A percentile compares a stretch with the other conserved stretches of the same genome.
These are phyloP conservation scores for Cotesia glomerata DNA, from an alignment of 1,140 invertebrate species.

Conservation along the genomic window DNA sequence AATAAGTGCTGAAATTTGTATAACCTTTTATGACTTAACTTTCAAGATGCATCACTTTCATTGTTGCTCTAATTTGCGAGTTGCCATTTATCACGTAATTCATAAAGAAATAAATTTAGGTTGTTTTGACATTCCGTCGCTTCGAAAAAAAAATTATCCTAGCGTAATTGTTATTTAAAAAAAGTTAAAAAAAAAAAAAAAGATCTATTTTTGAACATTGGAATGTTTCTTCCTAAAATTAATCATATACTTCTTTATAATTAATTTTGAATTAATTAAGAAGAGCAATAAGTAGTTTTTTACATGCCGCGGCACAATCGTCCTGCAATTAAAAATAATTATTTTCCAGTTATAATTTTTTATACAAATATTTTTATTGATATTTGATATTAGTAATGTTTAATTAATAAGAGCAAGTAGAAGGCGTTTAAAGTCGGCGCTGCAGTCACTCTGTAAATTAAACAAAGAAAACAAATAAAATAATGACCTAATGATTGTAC, in stretches of 20 bases:
- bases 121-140: constrained; percentile 33
- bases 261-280: constrained; percentile 8
- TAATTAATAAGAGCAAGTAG: constrained; percentile 65
- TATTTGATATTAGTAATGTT: neutral
- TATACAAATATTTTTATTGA: neutral
- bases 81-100: constrained; percentile 32
- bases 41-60: constrained; percentile 36
- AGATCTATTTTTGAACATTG: neutral
- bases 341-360: neutral
- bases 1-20: constrained; percentile 42
- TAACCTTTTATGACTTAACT: constrained; percentile 47
- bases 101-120: constrained; percentile 35
- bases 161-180: too few species aligned
- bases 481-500: neutral
- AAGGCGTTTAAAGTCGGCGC: constrained; percentile 67
- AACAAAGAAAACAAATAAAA: constrained; percentile 37
- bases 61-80: constrained; percentile 40
- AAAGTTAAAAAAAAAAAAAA: neutral
- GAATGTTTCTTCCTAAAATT: neutral
- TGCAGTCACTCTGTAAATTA: constrained; percentile 60
- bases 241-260: neutral
- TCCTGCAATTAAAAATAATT: constrained; percentile 20
- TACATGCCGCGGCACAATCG: constrained; percentile 19
- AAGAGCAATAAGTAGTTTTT: constrained; percentile 30
- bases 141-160: neutral